Percentiles rank a stretch among this genome's conserved stretches.
phyloP scores from a whole-genome alignment of 1,140 invertebrate species.

The Pseudomyrmex sp. region DNA sequence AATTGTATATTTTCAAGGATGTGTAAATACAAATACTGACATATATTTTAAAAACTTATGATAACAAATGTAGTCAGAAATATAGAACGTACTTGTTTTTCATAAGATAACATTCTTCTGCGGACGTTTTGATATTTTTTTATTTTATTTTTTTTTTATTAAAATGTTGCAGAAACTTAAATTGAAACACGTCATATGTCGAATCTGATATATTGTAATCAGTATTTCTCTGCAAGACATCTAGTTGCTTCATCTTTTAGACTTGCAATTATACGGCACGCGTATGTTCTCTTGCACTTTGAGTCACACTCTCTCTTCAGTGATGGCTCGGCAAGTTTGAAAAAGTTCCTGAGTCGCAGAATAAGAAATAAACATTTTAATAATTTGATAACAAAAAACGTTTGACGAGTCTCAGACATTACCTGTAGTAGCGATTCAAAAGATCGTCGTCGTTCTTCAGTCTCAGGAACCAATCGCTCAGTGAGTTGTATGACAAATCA shows the following conservation, averaged over 20 bases:
- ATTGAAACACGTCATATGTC: not conserved
- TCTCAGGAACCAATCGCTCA: slow-evolving; percentile 77
- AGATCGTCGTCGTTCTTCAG: slow-evolving; percentile 77
- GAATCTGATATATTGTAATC: no score
- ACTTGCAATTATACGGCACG: slow-evolving; percentile 33
- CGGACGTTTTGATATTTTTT: not conserved
- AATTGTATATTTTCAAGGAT: not conserved
- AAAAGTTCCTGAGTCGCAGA: slow-evolving; percentile 79
- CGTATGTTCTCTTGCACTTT: slow-evolving; percentile 83
- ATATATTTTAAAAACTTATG: not conserved
- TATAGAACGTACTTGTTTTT: slow-evolving; percentile 12
- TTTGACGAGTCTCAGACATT: slow-evolving; percentile 10
- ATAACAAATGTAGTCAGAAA: slow-evolving; percentile 43
- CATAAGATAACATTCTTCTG: not conserved
- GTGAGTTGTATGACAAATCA: slow-evolving; percentile 77
- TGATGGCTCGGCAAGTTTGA: slow-evolving; percentile 87
- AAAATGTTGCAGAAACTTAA: not conserved
- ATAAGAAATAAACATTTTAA: slow-evolving; percentile 78
- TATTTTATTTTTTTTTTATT: not conserved
- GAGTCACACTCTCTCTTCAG: slow-evolving; percentile 85
- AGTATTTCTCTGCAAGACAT: not conserved
- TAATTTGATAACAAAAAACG: not conserved
- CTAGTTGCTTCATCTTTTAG: not conserved
- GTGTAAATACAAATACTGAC: slow-evolving; percentile 42
- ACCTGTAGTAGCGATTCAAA: slow-evolving; percentile 71